Conservation (phyloP, 1,140 invertebrate species). For the Muscidifurax raptorellus region DNA sequence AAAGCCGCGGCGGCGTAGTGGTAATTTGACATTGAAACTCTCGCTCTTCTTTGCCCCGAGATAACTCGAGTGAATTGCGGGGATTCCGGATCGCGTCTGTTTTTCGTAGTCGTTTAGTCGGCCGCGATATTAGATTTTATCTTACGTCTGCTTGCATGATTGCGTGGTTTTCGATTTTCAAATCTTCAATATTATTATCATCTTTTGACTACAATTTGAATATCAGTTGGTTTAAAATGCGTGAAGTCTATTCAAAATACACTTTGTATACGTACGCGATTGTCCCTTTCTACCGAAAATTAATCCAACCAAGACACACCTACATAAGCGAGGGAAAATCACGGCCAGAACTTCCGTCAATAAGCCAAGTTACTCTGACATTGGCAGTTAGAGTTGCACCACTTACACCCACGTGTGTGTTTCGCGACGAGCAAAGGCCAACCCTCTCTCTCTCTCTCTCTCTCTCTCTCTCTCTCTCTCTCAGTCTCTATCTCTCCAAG, state of each 20-base stretch:
- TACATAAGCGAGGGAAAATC: not conserved
- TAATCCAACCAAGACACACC: not conserved
- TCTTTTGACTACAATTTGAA: no score
- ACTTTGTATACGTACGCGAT: no score
- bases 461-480: no score
- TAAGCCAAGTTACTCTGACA: not conserved
- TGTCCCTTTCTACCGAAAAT: not conserved
- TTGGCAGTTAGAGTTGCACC: not conserved
- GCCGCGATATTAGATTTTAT: no score
- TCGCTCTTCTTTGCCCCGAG: constrained; percentile 46
- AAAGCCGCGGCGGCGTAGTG: constrained; percentile 55
- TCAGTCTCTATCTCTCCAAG: no score
- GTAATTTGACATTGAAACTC: constrained; percentile 66
- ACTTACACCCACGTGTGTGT: constrained; percentile 6
- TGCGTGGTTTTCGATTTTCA: no score
- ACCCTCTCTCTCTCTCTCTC: constrained; percentile 44
- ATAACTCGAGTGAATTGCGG: constrained; percentile 44
- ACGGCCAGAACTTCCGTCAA: not conserved
- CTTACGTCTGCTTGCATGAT: no score
- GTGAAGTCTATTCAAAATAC: no score
- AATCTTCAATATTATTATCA: no score
- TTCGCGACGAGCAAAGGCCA: constrained; percentile 41
- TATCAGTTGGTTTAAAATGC: no score
- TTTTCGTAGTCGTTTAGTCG: constrained; percentile 32
- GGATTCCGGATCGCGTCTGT: constrained; percentile 16